Conservation (phyloP, 2,888 invertebrate species). For the Tachina lurida region DNA sequence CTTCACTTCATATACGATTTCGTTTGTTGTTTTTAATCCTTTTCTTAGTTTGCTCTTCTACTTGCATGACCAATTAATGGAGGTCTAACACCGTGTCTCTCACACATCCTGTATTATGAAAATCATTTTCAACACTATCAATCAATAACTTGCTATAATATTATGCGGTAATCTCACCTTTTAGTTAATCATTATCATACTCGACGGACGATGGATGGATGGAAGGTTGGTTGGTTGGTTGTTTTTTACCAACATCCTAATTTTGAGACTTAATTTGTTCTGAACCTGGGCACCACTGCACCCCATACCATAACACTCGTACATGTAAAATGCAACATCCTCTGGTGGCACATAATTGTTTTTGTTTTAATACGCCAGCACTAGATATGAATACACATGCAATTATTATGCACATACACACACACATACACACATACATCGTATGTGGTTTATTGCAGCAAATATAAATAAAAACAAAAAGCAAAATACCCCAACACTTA, state of each 20-base stretch:
- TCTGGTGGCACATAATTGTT: slow-evolving; percentile 25
- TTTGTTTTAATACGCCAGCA: slow-evolving; percentile 34
- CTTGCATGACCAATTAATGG: slow-evolving; percentile 51
- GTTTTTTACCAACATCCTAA: slow-evolving; percentile 50
- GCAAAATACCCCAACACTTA: slow-evolving; percentile 44
- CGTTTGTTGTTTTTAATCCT: neutral
- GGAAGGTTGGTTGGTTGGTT: neutral
- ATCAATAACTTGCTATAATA: slow-evolving; percentile 68
- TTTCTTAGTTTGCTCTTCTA: neutral
- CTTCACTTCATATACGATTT: slow-evolving; percentile 54
- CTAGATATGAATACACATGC: neutral
- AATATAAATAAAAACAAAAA: slow-evolving; percentile 40
- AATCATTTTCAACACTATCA: slow-evolving; percentile 73
- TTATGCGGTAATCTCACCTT: slow-evolving; percentile 55
- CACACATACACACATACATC: neutral
- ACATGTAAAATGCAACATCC: slow-evolving; percentile 16
- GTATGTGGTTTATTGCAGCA: slow-evolving; percentile 57
- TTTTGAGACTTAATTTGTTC: slow-evolving; percentile 60
- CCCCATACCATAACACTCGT: slow-evolving; percentile 1
- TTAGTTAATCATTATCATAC: slow-evolving; percentile 54
- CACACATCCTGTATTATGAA: slow-evolving; percentile 63
- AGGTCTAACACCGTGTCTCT: slow-evolving; percentile 59
- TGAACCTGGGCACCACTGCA: slow-evolving; percentile 39
- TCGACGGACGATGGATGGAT: slow-evolving; percentile 22
- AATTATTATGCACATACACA: neutral